phyloP scores from a whole-genome alignment of 1,140 invertebrate genomes.

The Bombus huntii region DNA sequence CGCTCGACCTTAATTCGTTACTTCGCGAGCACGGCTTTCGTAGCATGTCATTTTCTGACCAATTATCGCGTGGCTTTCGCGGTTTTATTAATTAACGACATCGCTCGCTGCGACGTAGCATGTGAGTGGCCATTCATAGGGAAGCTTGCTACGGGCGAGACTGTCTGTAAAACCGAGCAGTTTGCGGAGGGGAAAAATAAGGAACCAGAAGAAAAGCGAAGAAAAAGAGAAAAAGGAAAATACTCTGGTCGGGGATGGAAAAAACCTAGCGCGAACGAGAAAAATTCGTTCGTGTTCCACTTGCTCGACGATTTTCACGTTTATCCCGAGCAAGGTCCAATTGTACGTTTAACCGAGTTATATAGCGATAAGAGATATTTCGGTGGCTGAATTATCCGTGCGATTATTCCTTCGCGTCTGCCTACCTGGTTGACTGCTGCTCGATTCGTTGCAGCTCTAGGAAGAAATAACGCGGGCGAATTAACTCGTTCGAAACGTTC shows the following conservation, averaged over 20 bases:
- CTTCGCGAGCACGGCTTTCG: constrained; percentile 32
- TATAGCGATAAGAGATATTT: constrained; percentile 37
- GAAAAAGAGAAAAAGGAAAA: not conserved
- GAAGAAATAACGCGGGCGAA: constrained; percentile 20
- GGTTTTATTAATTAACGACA: constrained; percentile 58
- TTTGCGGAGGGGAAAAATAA: not conserved
- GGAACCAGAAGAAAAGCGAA: not conserved
- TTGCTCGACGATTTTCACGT: not conserved
- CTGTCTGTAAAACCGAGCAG: not conserved
- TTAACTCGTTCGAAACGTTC: constrained; percentile 21
- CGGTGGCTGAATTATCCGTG: constrained; percentile 34
- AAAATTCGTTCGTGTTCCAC: not conserved
- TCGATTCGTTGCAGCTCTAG: not conserved
- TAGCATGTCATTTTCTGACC: constrained; percentile 31
- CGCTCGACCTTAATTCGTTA: constrained; percentile 49
- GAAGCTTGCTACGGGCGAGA: not conserved
- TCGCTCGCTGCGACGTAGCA: constrained; percentile 1
- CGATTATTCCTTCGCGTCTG: not conserved
- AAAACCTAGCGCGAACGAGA: not conserved
- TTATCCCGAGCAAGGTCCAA: constrained; percentile 16
- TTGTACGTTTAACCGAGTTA: constrained; percentile 47
- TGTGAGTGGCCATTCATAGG: not conserved
- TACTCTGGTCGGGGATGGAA: not conserved
- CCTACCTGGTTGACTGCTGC: not conserved
- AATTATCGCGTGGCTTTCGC: constrained; percentile 38